A percentile compares a stretch with the other conserved stretches of the same genome.
Conservation (phyloP, 2,888 invertebrate genomes). For the Salpingus planirostris region DNA sequence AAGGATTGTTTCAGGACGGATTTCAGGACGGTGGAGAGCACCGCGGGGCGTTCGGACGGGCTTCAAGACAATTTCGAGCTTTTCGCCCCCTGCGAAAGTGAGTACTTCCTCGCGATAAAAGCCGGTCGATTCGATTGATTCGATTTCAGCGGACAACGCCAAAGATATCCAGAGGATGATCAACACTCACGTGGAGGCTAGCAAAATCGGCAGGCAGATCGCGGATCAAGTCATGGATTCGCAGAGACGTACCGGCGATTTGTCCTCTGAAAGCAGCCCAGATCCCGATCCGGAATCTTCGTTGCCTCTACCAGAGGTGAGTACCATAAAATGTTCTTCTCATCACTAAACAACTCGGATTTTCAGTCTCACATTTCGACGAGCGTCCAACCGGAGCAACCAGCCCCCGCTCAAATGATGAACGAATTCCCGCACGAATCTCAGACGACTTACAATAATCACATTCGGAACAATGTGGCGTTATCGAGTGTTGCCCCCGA, state of each 20-base stretch:
- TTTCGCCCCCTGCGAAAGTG: conserved; percentile 49
- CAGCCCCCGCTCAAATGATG: conserved; percentile 23
- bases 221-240: conserved; percentile 66
- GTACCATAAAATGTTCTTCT: conserved; percentile 4
- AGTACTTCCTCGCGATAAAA: conserved; percentile 16
- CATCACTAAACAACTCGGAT: conserved; percentile 5
- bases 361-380: conserved; percentile 41
- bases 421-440: conserved; percentile 22
- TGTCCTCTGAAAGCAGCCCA: conserved; percentile 44
- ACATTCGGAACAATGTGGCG: conserved; percentile 43
- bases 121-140: too few relatives aligned
- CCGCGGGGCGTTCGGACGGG: conserved; percentile 39
- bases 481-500: conserved; percentile 44
- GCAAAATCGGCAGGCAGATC: conserved; percentile 76
- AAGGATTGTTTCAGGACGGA: conserved; percentile 40
- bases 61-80: conserved; percentile 47
- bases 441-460: conserved; percentile 21
- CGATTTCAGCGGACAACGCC: conserved; percentile 47
- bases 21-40: conserved; percentile 44
- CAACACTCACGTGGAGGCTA: conserved; percentile 70
- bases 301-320: conserved; percentile 35
- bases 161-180: conserved; percentile 61
- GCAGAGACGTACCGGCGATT: conserved; percentile 47
- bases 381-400: conserved; percentile 36
- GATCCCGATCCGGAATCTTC: conserved; percentile 37